A percentile compares a stretch with the other conserved stretches of the same genome.
Evolutionary conservation across 2,797 vertebrate species (phyloP).

Genomic region (Lepus townsendii): DNA sequence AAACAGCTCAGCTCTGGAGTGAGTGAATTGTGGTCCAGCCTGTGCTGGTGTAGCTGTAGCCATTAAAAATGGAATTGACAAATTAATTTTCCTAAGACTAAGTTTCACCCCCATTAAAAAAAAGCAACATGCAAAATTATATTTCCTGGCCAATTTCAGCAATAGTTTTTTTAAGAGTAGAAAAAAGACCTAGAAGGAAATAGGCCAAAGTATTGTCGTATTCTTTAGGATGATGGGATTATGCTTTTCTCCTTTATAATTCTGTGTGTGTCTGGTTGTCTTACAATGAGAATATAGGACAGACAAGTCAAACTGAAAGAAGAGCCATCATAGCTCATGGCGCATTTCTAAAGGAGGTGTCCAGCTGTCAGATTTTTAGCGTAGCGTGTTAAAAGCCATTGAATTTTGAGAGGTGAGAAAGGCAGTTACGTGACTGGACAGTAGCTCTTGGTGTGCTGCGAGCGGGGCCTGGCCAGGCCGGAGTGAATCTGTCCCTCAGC

Average conservation of each 20-base stretch:
- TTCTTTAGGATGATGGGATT: neutral
- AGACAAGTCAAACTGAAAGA: neutral
- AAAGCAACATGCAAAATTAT: neutral
- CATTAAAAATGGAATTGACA: neutral
- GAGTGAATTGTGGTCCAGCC: neutral
- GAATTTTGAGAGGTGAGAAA: neutral
- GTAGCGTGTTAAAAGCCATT: neutral
- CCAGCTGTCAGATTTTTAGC: neutral
- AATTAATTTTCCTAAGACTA: neutral
- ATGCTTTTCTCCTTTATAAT: neutral
- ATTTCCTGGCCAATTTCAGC: neutral
- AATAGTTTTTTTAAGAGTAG: neutral
- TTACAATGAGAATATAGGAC: neutral
- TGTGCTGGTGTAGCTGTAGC: neutral
- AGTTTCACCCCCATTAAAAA: neutral
- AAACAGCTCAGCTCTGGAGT: neutral
- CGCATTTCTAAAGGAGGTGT: neutral
- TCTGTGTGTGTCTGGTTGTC: neutral
- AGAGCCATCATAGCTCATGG: neutral
- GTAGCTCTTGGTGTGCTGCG: neutral
- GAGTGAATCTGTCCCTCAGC: neutral
- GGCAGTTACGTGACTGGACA: neutral
- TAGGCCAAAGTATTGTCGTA: neutral
- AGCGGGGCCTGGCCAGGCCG: neutral
- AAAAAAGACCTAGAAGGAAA: neutral